These are phyloP conservation scores for Eclectus roratus DNA, from an alignment of 2,113 vertebrate species.

Conservation along the genomic window DNA sequence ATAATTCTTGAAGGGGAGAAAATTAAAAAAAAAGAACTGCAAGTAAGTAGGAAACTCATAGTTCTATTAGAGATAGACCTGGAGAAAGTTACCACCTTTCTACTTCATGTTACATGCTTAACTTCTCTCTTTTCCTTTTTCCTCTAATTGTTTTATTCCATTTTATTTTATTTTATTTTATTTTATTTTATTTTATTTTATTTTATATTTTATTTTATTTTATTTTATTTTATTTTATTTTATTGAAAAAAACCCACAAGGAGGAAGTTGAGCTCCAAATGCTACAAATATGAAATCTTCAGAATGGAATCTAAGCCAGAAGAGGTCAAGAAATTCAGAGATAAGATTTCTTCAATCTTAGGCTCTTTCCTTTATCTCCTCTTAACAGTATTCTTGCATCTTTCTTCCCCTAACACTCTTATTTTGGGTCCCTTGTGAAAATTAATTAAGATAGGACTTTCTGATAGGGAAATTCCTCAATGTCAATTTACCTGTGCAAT, in stretches of 20 bases:
- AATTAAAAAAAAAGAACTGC: neutral
- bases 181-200: neutral
- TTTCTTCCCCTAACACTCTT: conserved; percentile 12
- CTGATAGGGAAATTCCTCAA: conserved; percentile 22
- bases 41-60: neutral
- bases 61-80: neutral
- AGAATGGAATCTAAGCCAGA: neutral
- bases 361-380: neutral
- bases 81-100: neutral
- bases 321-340: neutral
- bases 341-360: neutral
- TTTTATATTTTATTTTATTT: neutral
- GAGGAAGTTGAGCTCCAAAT: neutral
- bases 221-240: neutral
- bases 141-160: neutral
- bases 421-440: conserved; percentile 49
- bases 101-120: neutral
- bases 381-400: neutral
- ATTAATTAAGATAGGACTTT: conserved; percentile 55
- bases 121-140: neutral
- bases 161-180: neutral
- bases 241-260: neutral
- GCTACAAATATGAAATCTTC: neutral
- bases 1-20: neutral
- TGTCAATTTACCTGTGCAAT: conserved; percentile 53